Conservation (phyloP, 2,888 invertebrate genomes). For the Stramonita haemastoma region DNA sequence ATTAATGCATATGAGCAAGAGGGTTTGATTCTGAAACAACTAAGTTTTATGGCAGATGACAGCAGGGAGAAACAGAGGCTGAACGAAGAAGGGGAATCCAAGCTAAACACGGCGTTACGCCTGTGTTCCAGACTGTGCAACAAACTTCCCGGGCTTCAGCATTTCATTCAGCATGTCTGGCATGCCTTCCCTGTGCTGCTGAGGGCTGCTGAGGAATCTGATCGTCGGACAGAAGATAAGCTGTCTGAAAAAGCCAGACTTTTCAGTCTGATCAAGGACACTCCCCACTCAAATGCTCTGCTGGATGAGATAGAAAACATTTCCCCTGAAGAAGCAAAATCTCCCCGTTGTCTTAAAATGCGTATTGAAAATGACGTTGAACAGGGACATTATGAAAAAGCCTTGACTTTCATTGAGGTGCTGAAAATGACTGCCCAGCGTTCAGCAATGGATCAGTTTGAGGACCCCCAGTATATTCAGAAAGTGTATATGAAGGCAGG, state of each 20-base stretch:
- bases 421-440: constrained; percentile 5
- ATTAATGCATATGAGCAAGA: constrained; percentile 33
- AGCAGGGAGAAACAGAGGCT: not conserved
- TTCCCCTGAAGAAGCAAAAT: not conserved
- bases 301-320: constrained; percentile 13
- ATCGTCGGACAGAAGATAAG: not conserved
- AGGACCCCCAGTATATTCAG: not conserved
- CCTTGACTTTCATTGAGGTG: constrained; percentile 20
- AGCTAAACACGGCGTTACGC: constrained; percentile 21
- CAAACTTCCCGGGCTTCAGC: not conserved
- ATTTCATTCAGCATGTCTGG: constrained; percentile 22
- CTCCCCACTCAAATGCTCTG: not conserved
- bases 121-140: not conserved
- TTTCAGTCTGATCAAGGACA: constrained; percentile 24
- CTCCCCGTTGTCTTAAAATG: constrained; percentile 23
- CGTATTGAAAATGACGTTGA: constrained; percentile 12
- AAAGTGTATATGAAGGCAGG: constrained; percentile 27
- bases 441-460: not conserved
- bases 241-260: constrained; percentile 27
- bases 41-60: constrained; percentile 3
- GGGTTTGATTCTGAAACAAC: constrained; percentile 26
- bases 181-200: constrained; percentile 11
- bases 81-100: constrained; percentile 28
- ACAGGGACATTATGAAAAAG: not conserved
- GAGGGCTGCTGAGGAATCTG: not conserved